These are phyloP conservation scores for Boloria euphrosyne DNA, from an alignment of 2,888 invertebrate genomes.

Conservation along the genomic window DNA sequence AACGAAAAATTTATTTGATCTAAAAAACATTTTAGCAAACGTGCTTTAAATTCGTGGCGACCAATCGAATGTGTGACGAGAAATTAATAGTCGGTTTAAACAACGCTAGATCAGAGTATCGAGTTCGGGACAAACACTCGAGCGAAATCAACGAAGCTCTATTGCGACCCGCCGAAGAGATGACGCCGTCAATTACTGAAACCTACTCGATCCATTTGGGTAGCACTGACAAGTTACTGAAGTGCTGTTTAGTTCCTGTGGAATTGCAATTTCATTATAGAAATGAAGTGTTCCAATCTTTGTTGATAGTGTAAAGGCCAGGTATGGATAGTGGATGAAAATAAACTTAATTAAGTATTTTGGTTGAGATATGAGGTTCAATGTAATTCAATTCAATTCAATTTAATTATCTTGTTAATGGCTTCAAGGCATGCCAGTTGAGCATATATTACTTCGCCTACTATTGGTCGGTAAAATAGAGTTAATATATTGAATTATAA, in stretches of 20 bases:
- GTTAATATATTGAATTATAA: no score
- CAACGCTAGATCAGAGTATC: constrained; percentile 30
- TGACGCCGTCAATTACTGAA: constrained; percentile 30
- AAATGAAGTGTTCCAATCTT: not conserved
- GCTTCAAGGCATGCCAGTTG: no score
- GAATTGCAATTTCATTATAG: constrained; percentile 9
- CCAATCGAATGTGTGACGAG: constrained; percentile 21
- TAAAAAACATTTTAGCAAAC: constrained; percentile 29
- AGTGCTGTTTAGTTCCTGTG: constrained; percentile 17
- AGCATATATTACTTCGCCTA: no score
- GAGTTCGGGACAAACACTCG: constrained; percentile 29
- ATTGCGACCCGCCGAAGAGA: constrained; percentile 25
- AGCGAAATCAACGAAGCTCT: constrained; percentile 23
- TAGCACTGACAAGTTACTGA: constrained; percentile 19
- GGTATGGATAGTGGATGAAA: no score
- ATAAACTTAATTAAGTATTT: no score
- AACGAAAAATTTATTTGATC: constrained; percentile 32
- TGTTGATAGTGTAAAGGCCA: no score
- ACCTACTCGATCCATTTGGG: constrained; percentile 26
- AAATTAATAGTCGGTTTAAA: constrained; percentile 33
- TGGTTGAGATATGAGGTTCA: no score
- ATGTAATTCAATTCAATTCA: no score
- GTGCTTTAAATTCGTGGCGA: constrained; percentile 27
- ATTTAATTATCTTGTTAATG: no score
- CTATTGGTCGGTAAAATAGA: no score